Evolutionary conservation across 2,113 vertebrate genomes (phyloP), one percentile per base, ranked within the genome.

Genomic region (Bostrychus sinensis): DNA sequence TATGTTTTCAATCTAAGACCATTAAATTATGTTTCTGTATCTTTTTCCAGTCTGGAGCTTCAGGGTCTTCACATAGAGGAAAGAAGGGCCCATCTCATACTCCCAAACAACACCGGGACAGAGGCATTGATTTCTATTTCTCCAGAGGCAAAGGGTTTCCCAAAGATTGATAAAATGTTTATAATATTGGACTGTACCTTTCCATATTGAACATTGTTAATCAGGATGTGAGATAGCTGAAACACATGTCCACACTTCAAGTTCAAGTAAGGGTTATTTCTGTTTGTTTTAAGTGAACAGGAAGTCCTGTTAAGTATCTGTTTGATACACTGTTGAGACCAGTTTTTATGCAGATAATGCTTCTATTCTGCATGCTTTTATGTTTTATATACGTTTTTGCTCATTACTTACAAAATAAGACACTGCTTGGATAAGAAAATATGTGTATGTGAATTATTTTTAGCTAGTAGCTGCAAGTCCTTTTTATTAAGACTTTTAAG

Each of bases 101-200:
- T 0, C 83, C 91, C 10, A 72, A 5, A 0, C 92, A 91, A 55
- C 91, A 89, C 64, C 73, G 70, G 23, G 87, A 91, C 86, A 81
- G 92, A 81, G 93, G 92, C 56, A 86, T 91, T 1, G 94, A 94
- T 60, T 94, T 94, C 75, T 95, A 94, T 70, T 94, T 94, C 62
- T 92, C 93, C 58, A 80, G 6, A 54, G 92, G 91, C 72, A 94
- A 92, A 62, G 81, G 88, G 25, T 51, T 51, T 17, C 23, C 23
- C n/a, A 28, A 39, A 28, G 26, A 30, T 7, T 17, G 48, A 30
- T 2, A 9, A 51, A 7, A 9, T 46, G 7, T 26, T 2, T 8
- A 32, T 32, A 32, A 32, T 32, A 2, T 32, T 26, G 13, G 13
- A 26, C 13, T 50, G 46, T 14, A 23, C 1, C 19, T 50, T 50